Base-by-base conservation (phyloP, 2,888 invertebrate species). In the Hypolimnas misippus region DNA sequence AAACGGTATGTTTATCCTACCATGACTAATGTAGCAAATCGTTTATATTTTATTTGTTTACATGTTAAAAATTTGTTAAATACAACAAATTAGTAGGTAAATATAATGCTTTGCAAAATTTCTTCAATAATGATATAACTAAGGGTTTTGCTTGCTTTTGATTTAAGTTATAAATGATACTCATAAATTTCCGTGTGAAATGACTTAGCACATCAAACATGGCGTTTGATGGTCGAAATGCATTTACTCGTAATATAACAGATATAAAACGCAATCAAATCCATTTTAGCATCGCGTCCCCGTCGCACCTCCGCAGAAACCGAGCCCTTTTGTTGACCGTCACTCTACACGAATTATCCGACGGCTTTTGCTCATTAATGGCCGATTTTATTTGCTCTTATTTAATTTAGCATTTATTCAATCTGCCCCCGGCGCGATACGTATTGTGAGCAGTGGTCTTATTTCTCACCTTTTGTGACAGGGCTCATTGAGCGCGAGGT, bases 401-500 rank as follows among this genome's bases (percentile, higher is more conserved):
- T 92, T 92, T 89, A 92, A 92, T 92, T 92, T 91, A 84, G 87
- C 87, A 89, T 90, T 92, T 92, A 92, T 92, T 91, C 87, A 92
- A 92, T 92, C 89, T 89, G 83, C 86, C 83, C 82, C 82, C 73
- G 81, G 84, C 82, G 81, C 81, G 84, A 87, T 86, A 82, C 80
- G 83, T 81, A 84, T 82, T 81, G 80, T 84, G 77, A 57, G 69
- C 69, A 51, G 50, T 67, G 71, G 68, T 80, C 81, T 82, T 77
- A 74, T 83, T 88, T 89, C 85, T 85, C 91, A 87, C 89, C 90
- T 87, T 91, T 91, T 91, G 89, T 90, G 90, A 86, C 86, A 83
- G 86, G 79, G 87, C 89, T 88, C 91, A 90, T 90, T 91, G 90
- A 89, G 86, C 72, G 75, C 80, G 89, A 92, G 91, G 91, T 92